A percentile compares a stretch with the other conserved stretches of the same genome.
These are phyloP conservation scores for Pithys albifrons DNA, from an alignment of 2,113 vertebrate species.

Conservation along the genomic window DNA sequence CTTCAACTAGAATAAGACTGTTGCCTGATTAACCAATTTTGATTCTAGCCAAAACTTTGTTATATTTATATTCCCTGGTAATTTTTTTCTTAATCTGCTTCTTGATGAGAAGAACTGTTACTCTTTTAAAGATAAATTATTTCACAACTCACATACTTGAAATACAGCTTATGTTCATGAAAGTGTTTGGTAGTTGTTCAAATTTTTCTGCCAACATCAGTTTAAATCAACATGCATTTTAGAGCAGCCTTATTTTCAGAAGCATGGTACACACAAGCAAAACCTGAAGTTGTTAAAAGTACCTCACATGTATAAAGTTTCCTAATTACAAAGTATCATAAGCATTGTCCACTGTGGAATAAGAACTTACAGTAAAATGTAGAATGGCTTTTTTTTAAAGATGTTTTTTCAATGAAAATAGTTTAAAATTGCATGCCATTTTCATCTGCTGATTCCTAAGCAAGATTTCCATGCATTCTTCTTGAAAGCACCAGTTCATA, in stretches of 20 bases:
- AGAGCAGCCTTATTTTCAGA: neutral
- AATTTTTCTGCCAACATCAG: neutral
- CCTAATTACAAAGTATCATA: neutral
- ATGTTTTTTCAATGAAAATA: neutral
- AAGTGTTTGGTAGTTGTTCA: neutral
- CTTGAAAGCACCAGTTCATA: neutral
- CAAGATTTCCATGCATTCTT: neutral
- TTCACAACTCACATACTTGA: neutral
- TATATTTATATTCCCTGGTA: neutral
- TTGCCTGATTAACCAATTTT: neutral
- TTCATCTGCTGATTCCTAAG: neutral
- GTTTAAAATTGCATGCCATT: neutral
- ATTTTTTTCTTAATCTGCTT: neutral
- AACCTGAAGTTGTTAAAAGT: neutral
- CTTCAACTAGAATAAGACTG: neutral
- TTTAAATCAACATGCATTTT: neutral
- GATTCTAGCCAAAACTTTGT: neutral
- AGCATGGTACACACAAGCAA: neutral
- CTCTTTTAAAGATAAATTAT: neutral
- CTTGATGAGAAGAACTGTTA: neutral
- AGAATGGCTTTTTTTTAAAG: neutral
- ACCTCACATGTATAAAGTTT: fast-evolving
- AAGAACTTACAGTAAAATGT: neutral
- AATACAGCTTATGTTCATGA: neutral
- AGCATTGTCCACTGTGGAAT: neutral